phyloP scores from a whole-genome alignment of 2,113 vertebrate genomes.

The Saccopteryx bilineata region DNA sequence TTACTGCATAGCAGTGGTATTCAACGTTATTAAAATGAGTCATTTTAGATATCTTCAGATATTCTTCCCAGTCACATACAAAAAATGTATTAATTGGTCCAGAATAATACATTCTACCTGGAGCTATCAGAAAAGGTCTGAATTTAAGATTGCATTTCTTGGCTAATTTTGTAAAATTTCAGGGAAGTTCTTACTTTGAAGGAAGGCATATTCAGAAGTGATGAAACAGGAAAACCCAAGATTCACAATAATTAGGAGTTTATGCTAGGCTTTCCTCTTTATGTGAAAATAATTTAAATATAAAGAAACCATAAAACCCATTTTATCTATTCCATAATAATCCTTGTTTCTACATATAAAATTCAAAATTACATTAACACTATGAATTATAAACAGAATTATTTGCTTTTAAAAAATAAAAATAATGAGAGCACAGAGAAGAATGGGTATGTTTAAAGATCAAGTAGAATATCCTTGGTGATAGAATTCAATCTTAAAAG shows the following conservation, averaged over 20 bases:
- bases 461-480: neutral
- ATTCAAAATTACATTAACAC: neutral
- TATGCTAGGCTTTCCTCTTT: neutral
- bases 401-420: neutral
- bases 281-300: neutral
- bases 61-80: neutral
- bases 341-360: neutral
- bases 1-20: neutral
- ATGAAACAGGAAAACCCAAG: neutral
- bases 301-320: neutral
- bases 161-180: neutral
- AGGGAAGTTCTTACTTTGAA: neutral
- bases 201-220: neutral
- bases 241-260: neutral
- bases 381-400: neutral
- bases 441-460: neutral
- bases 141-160: neutral
- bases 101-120: neutral
- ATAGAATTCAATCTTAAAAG: neutral
- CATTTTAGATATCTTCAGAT: neutral
- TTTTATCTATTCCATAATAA: neutral
- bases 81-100: neutral
- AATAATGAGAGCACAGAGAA: neutral
- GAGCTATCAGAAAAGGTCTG: neutral
- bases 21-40: neutral